A percentile compares a stretch with the other conserved stretches of the same genome.
Evolutionary conservation across 1,140 invertebrate species (phyloP).

Genomic region (Papilio polyxenes): DNA sequence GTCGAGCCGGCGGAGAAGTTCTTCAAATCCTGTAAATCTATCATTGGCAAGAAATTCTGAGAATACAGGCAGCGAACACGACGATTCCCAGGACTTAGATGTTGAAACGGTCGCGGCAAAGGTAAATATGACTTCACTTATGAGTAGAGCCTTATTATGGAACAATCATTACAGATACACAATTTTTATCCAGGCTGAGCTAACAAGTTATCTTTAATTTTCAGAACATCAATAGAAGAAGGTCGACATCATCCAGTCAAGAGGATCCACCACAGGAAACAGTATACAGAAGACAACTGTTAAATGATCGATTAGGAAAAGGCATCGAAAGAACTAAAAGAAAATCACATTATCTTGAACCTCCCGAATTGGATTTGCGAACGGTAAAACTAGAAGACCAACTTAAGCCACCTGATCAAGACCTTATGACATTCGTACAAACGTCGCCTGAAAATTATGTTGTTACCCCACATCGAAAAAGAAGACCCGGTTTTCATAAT

Average conservation of each 20-base stretch:
- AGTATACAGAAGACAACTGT: slow-evolving; percentile 71
- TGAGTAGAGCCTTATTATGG: neutral
- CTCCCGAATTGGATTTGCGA: slow-evolving; percentile 82
- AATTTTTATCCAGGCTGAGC: too few relatives aligned
- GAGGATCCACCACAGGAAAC: slow-evolving; percentile 76
- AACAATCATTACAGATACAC: neutral
- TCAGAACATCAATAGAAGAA: slow-evolving; percentile 73
- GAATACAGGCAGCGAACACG: slow-evolving; percentile 74
- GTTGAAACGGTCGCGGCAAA: slow-evolving; percentile 78
- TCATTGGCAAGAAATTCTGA: slow-evolving; percentile 71
- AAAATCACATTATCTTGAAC: slow-evolving; percentile 84
- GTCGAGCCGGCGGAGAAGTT: slow-evolving; percentile 80
- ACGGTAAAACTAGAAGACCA: slow-evolving; percentile 82
- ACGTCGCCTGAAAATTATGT: slow-evolving; percentile 88
- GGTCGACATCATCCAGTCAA: slow-evolving; percentile 79
- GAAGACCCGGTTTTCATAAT: slow-evolving; percentile 91
- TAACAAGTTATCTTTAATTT: slow-evolving; percentile 43
- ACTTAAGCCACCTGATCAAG: slow-evolving; percentile 83
- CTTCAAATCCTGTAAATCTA: slow-evolving; percentile 88
- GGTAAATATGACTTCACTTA: slow-evolving; percentile 54
- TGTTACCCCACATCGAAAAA: slow-evolving; percentile 90
- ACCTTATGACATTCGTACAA: slow-evolving; percentile 83
- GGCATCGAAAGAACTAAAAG: slow-evolving; percentile 83
- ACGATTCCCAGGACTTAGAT: slow-evolving; percentile 77
- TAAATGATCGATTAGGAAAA: slow-evolving; percentile 80